phyloP scores from a whole-genome alignment of 2,797 vertebrate genomes.

The Antrozous pallidus region DNA sequence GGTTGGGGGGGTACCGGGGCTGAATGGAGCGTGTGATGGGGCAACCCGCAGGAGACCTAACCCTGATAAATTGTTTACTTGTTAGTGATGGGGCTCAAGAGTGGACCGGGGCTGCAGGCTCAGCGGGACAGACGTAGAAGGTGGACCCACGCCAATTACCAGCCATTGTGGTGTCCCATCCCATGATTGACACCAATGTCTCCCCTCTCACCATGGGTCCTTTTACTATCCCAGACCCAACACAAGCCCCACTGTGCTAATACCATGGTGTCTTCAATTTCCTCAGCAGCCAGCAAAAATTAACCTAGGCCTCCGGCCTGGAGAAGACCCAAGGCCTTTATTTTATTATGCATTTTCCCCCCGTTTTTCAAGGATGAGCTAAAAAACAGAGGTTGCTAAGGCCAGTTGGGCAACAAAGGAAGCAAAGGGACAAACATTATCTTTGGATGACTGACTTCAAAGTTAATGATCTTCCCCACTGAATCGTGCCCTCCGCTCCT shows the following conservation, averaged over 20 bases:
- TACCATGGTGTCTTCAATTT: slow-evolving; percentile 86
- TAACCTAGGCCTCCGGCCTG: slow-evolving; percentile 82
- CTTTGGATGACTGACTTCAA: slow-evolving; percentile 90
- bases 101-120: slow-evolving; percentile 81
- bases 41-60: slow-evolving; percentile 86
- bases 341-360: slow-evolving; percentile 82
- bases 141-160: slow-evolving; percentile 91
- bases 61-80: slow-evolving; percentile 91
- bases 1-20: slow-evolving; percentile 79
- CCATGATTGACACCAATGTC: slow-evolving; percentile 91
- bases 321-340: slow-evolving; percentile 83
- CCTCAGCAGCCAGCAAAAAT: slow-evolving; percentile 86
- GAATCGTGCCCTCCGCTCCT: slow-evolving; percentile 85
- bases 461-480: slow-evolving; percentile 89
- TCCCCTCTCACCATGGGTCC: slow-evolving; percentile 89
- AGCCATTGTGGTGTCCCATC: slow-evolving; percentile 84
- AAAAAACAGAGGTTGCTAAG: slow-evolving; percentile 86
- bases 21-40: slow-evolving; percentile 86
- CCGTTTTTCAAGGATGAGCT: slow-evolving; percentile 84
- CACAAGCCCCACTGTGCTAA: slow-evolving; percentile 88
- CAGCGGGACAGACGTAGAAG: slow-evolving; percentile 89
- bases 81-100: slow-evolving; percentile 86
- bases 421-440: slow-evolving; percentile 87
- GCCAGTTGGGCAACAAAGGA: slow-evolving; percentile 84
- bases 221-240: slow-evolving; percentile 87